A percentile compares a stretch with the other conserved stretches of the same genome.
These are phyloP conservation scores for Clarias platycephalus DNA, from an alignment of 2,797 vertebrate genomes.

Conservation along the genomic window DNA sequence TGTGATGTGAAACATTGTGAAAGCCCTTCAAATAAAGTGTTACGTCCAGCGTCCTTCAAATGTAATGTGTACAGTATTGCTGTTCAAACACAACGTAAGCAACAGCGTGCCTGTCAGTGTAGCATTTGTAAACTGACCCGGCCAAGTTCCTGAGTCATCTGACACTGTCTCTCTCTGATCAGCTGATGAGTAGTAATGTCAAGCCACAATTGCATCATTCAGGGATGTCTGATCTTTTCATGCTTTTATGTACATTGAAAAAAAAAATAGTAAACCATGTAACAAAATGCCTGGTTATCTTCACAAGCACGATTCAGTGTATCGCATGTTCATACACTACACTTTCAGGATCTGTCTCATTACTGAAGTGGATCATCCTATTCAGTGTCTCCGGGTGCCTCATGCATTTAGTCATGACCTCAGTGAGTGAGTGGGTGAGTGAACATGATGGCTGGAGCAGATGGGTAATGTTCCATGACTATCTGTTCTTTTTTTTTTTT, in stretches of 20 bases:
- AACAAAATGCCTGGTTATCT: neutral
- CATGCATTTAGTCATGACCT: neutral
- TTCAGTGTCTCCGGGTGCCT: neutral
- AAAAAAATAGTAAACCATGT: neutral
- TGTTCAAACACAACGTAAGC: slow-evolving; percentile 7
- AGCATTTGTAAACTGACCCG: slow-evolving; percentile 16
- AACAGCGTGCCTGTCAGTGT: neutral
- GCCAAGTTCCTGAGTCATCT: slow-evolving; percentile 11
- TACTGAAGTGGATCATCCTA: neutral
- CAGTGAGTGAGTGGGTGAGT: neutral
- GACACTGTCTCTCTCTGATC: slow-evolving; percentile 31
- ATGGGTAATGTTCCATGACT: neutral
- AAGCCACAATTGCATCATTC: slow-evolving; percentile 45
- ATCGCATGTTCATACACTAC: neutral
- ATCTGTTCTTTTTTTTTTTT: neutral
- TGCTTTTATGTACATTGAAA: neutral
- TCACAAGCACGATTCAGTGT: neutral
- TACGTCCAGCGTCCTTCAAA: neutral
- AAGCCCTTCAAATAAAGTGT: too few relatives aligned
- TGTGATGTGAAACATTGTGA: neutral
- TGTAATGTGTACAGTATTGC: neutral
- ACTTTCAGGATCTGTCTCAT: neutral
- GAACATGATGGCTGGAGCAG: neutral
- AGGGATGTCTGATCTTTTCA: neutral
- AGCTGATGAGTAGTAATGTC: slow-evolving; percentile 29